A percentile compares a stretch with the other conserved stretches of the same genome.
Evolutionary conservation across 1,140 invertebrate species (phyloP).

Genomic region (Lerema accius): DNA sequence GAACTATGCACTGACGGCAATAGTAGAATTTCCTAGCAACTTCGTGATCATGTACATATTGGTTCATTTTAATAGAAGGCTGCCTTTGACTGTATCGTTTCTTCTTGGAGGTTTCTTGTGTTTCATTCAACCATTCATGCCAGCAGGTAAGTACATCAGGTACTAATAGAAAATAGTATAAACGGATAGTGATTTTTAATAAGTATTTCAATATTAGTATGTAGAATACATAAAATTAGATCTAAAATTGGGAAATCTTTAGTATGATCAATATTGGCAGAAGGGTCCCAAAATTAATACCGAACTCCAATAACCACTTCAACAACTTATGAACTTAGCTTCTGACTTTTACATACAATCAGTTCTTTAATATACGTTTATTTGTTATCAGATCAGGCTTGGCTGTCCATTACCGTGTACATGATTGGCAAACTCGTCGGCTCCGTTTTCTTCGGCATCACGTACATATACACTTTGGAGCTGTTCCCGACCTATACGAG

Average conservation of each 20-base stretch:
- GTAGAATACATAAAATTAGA: no score
- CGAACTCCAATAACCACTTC: no score
- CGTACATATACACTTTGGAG: slow-evolving; percentile 87
- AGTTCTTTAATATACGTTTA: no score
- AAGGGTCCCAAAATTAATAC: no score
- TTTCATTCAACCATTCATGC: slow-evolving; percentile 61
- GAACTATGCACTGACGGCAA: slow-evolving; percentile 85
- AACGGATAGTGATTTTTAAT: slow-evolving; percentile 1
- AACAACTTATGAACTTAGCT: no score
- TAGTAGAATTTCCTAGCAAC: slow-evolving; percentile 87
- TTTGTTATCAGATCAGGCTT: slow-evolving; percentile 59
- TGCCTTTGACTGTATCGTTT: slow-evolving; percentile 59
- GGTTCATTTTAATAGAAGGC: slow-evolving; percentile 58
- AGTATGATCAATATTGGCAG: no score
- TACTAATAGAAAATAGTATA: no score
- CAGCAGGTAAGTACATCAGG: slow-evolving; percentile 50
- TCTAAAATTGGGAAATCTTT: no score
- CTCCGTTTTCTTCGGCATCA: slow-evolving; percentile 83
- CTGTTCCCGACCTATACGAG: slow-evolving; percentile 87
- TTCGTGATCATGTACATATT: slow-evolving; percentile 75
- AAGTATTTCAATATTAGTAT: no score
- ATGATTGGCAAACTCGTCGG: slow-evolving; percentile 85
- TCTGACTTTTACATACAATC: no score
- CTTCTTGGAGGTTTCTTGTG: slow-evolving; percentile 55
- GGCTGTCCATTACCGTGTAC: slow-evolving; percentile 57